Conservation (phyloP, 2,888 invertebrate genomes). For the Anorthoa munda region DNA sequence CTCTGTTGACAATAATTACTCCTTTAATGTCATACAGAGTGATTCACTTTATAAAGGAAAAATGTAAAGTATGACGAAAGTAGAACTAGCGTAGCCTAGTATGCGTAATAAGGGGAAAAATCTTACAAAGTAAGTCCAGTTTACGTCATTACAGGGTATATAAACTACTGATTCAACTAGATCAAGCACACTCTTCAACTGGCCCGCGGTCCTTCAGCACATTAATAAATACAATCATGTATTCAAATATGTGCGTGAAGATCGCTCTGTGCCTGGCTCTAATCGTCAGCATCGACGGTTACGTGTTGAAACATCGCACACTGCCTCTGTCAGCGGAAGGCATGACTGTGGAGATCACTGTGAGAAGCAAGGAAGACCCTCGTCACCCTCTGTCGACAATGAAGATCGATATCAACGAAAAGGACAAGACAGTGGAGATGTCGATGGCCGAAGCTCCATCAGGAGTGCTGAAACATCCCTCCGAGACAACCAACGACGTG, state of each 20-base stretch:
- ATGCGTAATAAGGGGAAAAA: no score
- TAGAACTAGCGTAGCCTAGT: no score
- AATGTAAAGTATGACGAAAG: no score
- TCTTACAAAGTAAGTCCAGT: no score
- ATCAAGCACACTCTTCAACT: no score
- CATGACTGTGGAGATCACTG: constrained; percentile 61
- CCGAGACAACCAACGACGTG: neutral
- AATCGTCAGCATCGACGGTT: constrained; percentile 59
- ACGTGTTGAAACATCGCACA: constrained; percentile 51
- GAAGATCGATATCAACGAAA: constrained; percentile 55
- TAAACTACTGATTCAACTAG: no score
- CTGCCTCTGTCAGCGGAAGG: constrained; percentile 62
- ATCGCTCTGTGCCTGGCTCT: constrained; percentile 58
- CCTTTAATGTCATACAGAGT: no score
- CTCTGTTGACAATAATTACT: no score
- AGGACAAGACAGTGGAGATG: constrained; percentile 44
- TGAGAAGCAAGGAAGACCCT: constrained; percentile 52
- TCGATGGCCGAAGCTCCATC: constrained; percentile 34
- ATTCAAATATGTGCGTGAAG: constrained; percentile 45
- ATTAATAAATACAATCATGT: no score
- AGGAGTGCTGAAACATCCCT: constrained; percentile 33
- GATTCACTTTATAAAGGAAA: no score
- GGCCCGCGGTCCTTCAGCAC: no score
- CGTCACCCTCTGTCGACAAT: constrained; percentile 44
- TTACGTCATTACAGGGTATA: no score